A percentile compares a stretch with the other conserved stretches of the same genome.
Evolutionary conservation across 92 coral and sea anemone species (phyloP).

Genomic region (Parazoanthus darwini): DNA sequence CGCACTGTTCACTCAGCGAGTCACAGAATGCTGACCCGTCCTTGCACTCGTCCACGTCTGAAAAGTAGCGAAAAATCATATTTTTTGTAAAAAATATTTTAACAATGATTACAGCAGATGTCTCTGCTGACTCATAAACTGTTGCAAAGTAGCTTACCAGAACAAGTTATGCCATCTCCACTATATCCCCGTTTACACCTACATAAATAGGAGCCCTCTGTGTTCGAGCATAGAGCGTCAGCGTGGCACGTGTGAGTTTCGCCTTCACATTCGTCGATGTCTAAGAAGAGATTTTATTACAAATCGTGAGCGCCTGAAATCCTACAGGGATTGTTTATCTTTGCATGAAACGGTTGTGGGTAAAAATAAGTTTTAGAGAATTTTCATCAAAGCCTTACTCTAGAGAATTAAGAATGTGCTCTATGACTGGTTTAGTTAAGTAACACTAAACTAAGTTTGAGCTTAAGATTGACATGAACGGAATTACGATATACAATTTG

Average conservation of each 20-base stretch:
- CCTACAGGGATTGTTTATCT: background rate
- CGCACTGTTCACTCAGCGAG: slow-evolving; percentile 6
- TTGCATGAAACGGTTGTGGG: background rate
- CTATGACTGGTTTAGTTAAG: no score
- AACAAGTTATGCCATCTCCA: slow-evolving; percentile 9
- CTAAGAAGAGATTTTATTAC: background rate
- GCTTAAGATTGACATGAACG: no score
- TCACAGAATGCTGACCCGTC: slow-evolving; percentile 7
- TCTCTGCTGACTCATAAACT: background rate
- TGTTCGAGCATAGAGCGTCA: slow-evolving; percentile 28
- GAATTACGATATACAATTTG: no score
- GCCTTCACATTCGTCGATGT: slow-evolving; percentile 19
- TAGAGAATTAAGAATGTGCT: no score
- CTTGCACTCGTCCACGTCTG: slow-evolving; percentile 28
- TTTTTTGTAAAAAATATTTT: no score
- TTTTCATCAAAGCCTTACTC: no score
- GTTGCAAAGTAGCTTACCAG: background rate
- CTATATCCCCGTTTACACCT: slow-evolving; percentile 11
- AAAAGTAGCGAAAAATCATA: background rate
- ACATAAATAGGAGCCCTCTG: slow-evolving; percentile 23
- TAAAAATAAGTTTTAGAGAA: no score
- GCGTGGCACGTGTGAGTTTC: background rate
- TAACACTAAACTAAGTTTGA: no score
- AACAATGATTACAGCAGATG: background rate
- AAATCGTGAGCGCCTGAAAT: no score